A percentile compares a stretch with the other conserved stretches of the same genome.
Evolutionary conservation across 2,888 invertebrate genomes (phyloP).

Genomic region (Tipula unca): DNA sequence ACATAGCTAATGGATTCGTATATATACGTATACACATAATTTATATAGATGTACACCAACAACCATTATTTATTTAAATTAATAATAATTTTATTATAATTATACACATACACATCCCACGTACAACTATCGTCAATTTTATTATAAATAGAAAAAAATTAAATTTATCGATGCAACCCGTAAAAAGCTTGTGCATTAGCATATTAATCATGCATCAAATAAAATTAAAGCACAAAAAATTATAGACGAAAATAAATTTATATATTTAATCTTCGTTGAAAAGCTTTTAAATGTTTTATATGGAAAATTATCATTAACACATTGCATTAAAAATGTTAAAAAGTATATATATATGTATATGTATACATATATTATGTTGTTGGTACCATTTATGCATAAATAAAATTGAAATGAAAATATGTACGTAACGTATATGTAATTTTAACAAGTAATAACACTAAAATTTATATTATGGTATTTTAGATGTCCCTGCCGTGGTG

Average conservation of each 20-base stretch:
- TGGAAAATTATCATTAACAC: not conserved
- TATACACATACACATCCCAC: not conserved
- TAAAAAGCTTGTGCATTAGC: not conserved
- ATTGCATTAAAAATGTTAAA: not conserved
- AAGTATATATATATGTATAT: no score
- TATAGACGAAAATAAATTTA: not conserved
- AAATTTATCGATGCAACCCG: not conserved
- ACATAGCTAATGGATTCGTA: not conserved
- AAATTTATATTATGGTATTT: not conserved
- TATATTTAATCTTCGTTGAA: not conserved
- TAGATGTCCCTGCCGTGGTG: not conserved
- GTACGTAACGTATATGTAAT: not conserved
- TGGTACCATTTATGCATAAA: not conserved
- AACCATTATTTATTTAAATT: not conserved
- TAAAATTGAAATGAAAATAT: not conserved
- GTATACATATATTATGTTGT: not conserved
- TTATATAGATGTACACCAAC: not conserved
- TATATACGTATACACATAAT: not conserved
- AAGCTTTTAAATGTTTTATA: not conserved
- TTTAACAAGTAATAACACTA: not conserved
- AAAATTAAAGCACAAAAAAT: not conserved
- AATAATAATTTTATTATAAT: not conserved
- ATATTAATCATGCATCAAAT: not conserved
- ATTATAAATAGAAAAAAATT: not conserved
- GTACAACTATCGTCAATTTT: not conserved